Evolutionary conservation across 2,888 invertebrate genomes (phyloP).

Genomic region (Thysanoteuthis rhombus): DNA sequence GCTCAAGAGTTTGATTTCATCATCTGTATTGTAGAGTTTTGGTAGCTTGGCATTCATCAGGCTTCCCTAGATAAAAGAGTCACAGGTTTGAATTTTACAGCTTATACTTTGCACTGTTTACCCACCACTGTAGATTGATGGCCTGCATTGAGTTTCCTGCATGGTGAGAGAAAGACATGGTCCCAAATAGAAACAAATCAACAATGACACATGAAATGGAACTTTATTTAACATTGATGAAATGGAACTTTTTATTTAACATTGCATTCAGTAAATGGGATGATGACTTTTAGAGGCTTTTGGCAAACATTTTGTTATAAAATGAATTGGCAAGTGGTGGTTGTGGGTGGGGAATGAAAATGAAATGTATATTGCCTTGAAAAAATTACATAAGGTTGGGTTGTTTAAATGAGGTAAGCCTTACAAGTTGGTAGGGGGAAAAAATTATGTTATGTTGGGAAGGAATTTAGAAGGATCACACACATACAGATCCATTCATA

Average conservation of each 20-base stretch:
- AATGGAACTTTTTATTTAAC: conserved; percentile 12
- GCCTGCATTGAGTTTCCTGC: no score
- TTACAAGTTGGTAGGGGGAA: neutral
- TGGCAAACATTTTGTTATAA: neutral
- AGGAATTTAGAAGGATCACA: neutral
- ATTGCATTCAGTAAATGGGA: neutral
- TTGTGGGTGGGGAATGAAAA: neutral
- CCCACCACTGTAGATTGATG: no score
- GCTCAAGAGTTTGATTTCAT: no score
- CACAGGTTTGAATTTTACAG: no score
- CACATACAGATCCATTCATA: neutral
- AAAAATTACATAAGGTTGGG: neutral
- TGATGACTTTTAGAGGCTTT: conserved; percentile 12
- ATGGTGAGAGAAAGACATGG: no score
- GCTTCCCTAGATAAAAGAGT: no score
- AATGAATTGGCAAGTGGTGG: neutral
- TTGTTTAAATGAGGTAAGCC: neutral
- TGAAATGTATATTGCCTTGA: neutral
- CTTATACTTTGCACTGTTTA: no score
- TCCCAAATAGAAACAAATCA: neutral
- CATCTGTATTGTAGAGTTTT: no score
- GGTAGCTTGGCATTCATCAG: no score
- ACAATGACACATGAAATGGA: neutral
- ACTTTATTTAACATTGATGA: conserved; percentile 12
- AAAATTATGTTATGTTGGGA: neutral